Conservation (phyloP, 92 coral and sea anemone species). For the Epizoanthus fatuus region DNA sequence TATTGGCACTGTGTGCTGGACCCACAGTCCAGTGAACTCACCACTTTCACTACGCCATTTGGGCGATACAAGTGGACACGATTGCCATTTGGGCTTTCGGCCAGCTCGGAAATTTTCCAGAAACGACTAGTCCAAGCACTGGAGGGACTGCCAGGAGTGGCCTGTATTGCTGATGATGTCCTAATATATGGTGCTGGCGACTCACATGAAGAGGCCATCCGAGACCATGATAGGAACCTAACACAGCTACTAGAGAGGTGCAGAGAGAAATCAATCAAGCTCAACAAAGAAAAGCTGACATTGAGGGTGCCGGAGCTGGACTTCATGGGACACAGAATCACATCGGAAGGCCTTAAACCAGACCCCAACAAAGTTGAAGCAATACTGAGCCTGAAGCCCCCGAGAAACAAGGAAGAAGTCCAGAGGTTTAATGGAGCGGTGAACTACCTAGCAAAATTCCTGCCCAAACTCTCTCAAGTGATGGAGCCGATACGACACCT, state of each 20-base stretch:
- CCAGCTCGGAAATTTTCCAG: slow-evolving; percentile 12
- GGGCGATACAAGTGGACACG: slow-evolving; percentile 25
- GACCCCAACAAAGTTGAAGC: slow-evolving; percentile 26
- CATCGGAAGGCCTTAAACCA: slow-evolving; percentile 6
- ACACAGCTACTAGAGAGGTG: slow-evolving; percentile 16
- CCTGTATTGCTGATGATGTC: slow-evolving; percentile 27
- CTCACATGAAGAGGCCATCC: slow-evolving; percentile 3
- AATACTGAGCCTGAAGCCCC: too few relatives aligned
- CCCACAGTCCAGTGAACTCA: neutral
- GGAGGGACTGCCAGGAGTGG: slow-evolving; percentile 24
- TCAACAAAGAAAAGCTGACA: slow-evolving; percentile 8
- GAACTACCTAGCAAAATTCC: neutral
- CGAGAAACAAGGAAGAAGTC: neutral
- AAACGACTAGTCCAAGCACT: slow-evolving; percentile 44
- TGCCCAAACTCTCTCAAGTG: slow-evolving; percentile 16
- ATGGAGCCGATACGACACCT: slow-evolving; percentile 31
- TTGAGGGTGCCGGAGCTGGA: slow-evolving; percentile 4
- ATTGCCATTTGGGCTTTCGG: slow-evolving; percentile 12
- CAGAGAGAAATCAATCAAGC: neutral
- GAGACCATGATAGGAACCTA: slow-evolving; percentile 17
- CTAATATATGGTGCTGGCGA: slow-evolving; percentile 32
- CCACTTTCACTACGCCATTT: slow-evolving; percentile 25
- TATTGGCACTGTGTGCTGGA: neutral
- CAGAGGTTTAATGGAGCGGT: too few relatives aligned
- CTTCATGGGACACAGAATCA: slow-evolving; percentile 12